Percentiles rank a stretch among this genome's conserved stretches.
Evolutionary conservation across 2,113 vertebrate genomes (phyloP).

Genomic region (Capreolus pygargus): DNA sequence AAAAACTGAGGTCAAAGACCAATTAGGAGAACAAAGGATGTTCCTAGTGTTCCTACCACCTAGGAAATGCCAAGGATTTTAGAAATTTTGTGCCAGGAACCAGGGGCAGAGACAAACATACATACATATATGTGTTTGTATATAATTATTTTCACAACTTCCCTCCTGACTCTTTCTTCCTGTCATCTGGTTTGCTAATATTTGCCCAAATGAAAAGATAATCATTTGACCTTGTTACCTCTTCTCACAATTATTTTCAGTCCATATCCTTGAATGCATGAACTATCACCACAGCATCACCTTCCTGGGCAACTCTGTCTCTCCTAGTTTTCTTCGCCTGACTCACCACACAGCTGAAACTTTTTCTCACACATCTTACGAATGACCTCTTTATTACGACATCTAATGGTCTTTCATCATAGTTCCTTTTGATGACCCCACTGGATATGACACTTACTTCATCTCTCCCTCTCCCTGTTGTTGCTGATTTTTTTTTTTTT

Average conservation of each 20-base stretch:
- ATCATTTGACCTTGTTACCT: neutral
- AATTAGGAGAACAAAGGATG: neutral
- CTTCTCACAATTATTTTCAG: neutral
- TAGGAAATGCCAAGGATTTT: neutral
- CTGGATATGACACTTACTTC: neutral
- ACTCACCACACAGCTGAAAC: neutral
- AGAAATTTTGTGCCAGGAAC: neutral
- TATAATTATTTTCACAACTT: neutral
- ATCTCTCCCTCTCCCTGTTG: neutral
- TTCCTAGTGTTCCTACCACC: neutral
- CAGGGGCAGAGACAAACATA: neutral
- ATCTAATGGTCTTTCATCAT: slow-evolving; percentile 8
- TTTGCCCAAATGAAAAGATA: neutral
- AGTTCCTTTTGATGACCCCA: neutral
- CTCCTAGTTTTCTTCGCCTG: neutral
- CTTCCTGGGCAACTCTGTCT: neutral
- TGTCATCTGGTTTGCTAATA: neutral
- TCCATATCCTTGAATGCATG: neutral
- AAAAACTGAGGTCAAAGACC: neutral
- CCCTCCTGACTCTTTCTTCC: neutral
- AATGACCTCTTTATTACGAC: neutral
- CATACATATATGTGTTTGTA: neutral
- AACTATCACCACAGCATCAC: neutral
- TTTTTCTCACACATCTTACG: neutral
- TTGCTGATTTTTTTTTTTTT: neutral